Evolutionary conservation across 2,888 invertebrate species (phyloP), one percentile per base, ranked within the genome.

Genomic region (Cyaniris semiargus): DNA sequence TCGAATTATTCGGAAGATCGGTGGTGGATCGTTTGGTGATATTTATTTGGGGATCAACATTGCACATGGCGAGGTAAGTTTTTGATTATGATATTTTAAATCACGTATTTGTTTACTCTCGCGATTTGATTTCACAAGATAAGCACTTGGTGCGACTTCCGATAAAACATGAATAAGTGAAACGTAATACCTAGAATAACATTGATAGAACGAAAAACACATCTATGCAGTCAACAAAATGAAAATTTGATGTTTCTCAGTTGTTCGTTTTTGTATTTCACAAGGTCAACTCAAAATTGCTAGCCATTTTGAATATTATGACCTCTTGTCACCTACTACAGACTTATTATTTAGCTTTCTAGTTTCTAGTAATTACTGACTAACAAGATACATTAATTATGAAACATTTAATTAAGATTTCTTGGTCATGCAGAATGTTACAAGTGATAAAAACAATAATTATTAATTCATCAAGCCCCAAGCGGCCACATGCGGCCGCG

Each of bases 1-100:
- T 95, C 97, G 98, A 92, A 96, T 99, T 88, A 97, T 98, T 89
- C 96, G 98, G 88, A 98, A 98, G 96, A 98, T 99, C 91, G 98
- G 99, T 87, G 98, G 98, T 93, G 99, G 99, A 84, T 99, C 99
- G 78, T 99, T 99, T 94, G 99, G 99, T 90, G 99, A 99, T 95
- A 99, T 99, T 93, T 99, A 98, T 95, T 95, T 99, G 90, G 99
- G 98, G 87, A 97, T 98, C 95, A 98, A 98, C 95, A 96, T 97
- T 89, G 96, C 96, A 88, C 97, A 96, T 95, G 98, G 98, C 92
- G 98, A 98, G 96, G 97, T 97, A 95, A 95, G 80, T 80, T 60
- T 56, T 60, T 74, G 38, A 53, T 23, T 60, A 18, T 48, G 44
- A 21, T 38, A 48, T 58, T 58, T 27, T 23, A 44, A 8, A 76